phyloP scores from a whole-genome alignment of 2,113 vertebrate genomes.

The Oncorhynchus nerka region DNA sequence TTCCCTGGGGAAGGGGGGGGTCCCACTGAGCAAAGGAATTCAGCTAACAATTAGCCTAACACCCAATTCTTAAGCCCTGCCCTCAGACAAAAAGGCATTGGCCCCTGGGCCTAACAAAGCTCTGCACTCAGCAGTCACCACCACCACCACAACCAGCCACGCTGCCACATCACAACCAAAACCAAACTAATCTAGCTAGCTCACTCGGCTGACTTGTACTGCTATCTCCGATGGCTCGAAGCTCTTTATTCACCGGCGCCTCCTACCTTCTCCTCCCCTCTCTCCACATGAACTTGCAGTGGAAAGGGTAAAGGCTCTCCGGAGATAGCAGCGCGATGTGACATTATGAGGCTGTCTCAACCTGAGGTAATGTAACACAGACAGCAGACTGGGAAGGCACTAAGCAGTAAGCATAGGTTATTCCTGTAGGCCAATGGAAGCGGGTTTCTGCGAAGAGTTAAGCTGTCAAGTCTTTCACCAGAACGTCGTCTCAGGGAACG shows the following conservation, averaged over 20 bases:
- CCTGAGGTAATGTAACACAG: slow-evolving; percentile 40
- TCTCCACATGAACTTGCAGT: slow-evolving; percentile 55
- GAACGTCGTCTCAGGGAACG: slow-evolving; percentile 11
- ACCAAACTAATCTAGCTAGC: background rate
- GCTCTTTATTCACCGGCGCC: slow-evolving; percentile 54
- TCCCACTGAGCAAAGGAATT: slow-evolving; percentile 68
- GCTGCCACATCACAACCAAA: background rate
- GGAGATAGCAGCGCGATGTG: slow-evolving; percentile 66
- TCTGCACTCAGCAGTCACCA: slow-evolving; percentile 42
- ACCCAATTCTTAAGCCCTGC: slow-evolving; percentile 44
- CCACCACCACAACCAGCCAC: slow-evolving; percentile 36
- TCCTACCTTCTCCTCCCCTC: slow-evolving; percentile 27
- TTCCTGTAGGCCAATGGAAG: slow-evolving; percentile 49
- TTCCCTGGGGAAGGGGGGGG: slow-evolving; percentile 50
- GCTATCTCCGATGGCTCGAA: slow-evolving; percentile 15
- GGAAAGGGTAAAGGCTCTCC: slow-evolving; percentile 62
- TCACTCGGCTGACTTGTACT: background rate
- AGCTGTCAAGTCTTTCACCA: slow-evolving; percentile 56
- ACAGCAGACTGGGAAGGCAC: background rate
- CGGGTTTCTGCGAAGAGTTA: slow-evolving; percentile 52
- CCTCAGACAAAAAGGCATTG: slow-evolving; percentile 28
- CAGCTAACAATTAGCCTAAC: slow-evolving; percentile 59
- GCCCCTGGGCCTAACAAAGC: slow-evolving; percentile 44
- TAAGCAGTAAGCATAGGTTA: slow-evolving; percentile 34
- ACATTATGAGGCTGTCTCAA: slow-evolving; percentile 64